Evolutionary conservation across 92 coral and sea anemone genomes (phyloP), one percentile per base, ranked within the genome.

Genomic region (Siderastrea radians): DNA sequence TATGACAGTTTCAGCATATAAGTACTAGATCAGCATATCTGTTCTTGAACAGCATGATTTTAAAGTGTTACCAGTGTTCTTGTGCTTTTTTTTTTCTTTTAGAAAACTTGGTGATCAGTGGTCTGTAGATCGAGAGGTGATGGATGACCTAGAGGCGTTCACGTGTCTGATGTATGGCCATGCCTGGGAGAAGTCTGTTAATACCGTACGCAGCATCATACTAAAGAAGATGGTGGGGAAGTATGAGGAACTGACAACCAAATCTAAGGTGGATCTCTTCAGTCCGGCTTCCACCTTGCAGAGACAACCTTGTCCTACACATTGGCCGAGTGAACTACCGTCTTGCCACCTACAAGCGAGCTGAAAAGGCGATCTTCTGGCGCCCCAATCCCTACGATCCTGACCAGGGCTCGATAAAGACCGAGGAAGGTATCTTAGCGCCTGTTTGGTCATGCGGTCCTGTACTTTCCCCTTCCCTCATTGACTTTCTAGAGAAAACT

Each of bases 241-340:
- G 14, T 58, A 72, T 55, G 70, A 83, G 15, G 13, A 49, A 12
- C 7, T 72, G 68, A 72, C 87, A 1, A 83, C 58, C 48, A 83
- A 73, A 64, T 72, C 87, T 9, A 73, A 72, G 44, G 38, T 59
- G 26, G 87, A 70, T 68, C 70, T 53, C 19, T n/a, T n/a, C n/a
- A n/a, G n/a, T 67, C 81, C 58, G 75, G 49, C 91, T 78, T 10
- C 91, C 86, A 57, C 86, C 86, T 19, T 87, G 87, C 87, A 10
- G 50, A 59, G 82, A 72, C 75, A 87, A 73, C 54, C 87, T 87
- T 6, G 68, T 71, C 58, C 86, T 87, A 16, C 91, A 80, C 44
- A 80, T 80, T 6, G 46, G 49, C 5, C 13, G 81, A 8, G 91
- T 68, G 3, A 80, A 80, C 48, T 71, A 80, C 70, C 91, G 91